Evolutionary conservation across 1,140 invertebrate species (phyloP).

Genomic region (Apis florea): DNA sequence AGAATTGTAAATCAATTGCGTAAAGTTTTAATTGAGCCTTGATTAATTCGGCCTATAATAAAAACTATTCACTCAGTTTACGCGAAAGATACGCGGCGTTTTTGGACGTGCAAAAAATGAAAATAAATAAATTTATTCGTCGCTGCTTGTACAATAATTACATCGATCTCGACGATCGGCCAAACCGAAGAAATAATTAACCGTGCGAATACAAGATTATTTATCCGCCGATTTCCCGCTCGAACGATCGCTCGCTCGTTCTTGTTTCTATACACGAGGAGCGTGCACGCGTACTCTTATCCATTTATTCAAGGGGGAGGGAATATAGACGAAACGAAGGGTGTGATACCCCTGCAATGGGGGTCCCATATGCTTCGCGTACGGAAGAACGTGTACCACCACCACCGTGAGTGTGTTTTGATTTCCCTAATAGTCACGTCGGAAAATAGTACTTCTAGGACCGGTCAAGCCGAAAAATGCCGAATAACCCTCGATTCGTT

Average conservation of each 20-base stretch:
- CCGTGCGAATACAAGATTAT: constrained; percentile 74
- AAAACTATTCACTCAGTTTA: too few species aligned
- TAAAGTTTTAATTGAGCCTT: constrained; percentile 20
- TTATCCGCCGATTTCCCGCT: constrained; percentile 77
- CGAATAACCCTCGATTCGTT: constrained; percentile 16
- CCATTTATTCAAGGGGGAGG: constrained; percentile 78
- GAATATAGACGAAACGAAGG: constrained; percentile 69
- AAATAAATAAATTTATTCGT: too few species aligned
- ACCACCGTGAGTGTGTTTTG: constrained; percentile 78
- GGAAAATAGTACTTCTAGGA: constrained; percentile 58
- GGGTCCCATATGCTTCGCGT: constrained; percentile 77
- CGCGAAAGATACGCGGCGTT: too few species aligned
- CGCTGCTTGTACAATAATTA: too few species aligned
- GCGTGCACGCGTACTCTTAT: constrained; percentile 64
- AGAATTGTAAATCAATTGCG: constrained; percentile 15
- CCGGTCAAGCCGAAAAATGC: constrained; percentile 40
- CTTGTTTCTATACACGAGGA: constrained; percentile 61
- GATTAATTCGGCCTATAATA: background rate
- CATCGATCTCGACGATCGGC: background rate
- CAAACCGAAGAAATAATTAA: constrained; percentile 77
- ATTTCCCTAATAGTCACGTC: constrained; percentile 78
- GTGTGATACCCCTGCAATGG: constrained; percentile 75
- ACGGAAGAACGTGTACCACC: constrained; percentile 59
- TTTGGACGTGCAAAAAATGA: background rate
- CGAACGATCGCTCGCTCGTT: constrained; percentile 70